Conservation (phyloP, 2,888 invertebrate species). For the Cheilosia vulpina region DNA sequence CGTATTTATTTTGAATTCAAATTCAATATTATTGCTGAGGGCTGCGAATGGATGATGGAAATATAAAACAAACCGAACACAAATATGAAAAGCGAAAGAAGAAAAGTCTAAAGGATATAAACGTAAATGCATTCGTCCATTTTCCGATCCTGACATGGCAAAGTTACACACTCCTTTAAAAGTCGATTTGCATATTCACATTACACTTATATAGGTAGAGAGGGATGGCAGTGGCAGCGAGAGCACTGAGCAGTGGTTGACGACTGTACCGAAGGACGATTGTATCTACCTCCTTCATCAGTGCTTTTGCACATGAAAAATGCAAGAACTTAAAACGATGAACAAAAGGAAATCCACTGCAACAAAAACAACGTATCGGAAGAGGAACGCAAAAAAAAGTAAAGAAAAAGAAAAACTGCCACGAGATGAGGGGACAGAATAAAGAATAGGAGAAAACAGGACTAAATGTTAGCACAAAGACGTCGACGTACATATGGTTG, state of each 20-base stretch:
- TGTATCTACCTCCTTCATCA: conserved; percentile 39
- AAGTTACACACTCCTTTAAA: conserved; percentile 43
- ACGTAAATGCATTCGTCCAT: not conserved
- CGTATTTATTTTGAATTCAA: conserved; percentile 56
- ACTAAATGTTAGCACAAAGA: conserved; percentile 47
- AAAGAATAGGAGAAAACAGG: conserved; percentile 30
- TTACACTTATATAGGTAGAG: conserved; percentile 16
- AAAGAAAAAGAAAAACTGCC: not conserved
- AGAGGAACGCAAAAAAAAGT: not conserved
- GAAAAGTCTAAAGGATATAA: conserved; percentile 4
- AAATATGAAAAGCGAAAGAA: conserved; percentile 26
- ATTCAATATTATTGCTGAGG: conserved; percentile 46
- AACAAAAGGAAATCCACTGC: not conserved
- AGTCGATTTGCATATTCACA: conserved; percentile 60
- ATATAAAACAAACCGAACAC: conserved; percentile 24
- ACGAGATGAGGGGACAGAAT: conserved; percentile 5
- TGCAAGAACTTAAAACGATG: conserved; percentile 46
- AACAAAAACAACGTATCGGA: conserved; percentile 1
- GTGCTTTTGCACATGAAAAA: conserved; percentile 42
- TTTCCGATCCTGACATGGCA: not conserved
- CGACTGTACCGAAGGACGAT: conserved; percentile 39
- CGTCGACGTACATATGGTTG: conserved; percentile 56
- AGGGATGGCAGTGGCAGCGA: not conserved
- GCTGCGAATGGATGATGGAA: conserved; percentile 7
- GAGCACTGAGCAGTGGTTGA: conserved; percentile 7